phyloP scores from a whole-genome alignment of 2,113 vertebrate species.

The Lynx canadensis region DNA sequence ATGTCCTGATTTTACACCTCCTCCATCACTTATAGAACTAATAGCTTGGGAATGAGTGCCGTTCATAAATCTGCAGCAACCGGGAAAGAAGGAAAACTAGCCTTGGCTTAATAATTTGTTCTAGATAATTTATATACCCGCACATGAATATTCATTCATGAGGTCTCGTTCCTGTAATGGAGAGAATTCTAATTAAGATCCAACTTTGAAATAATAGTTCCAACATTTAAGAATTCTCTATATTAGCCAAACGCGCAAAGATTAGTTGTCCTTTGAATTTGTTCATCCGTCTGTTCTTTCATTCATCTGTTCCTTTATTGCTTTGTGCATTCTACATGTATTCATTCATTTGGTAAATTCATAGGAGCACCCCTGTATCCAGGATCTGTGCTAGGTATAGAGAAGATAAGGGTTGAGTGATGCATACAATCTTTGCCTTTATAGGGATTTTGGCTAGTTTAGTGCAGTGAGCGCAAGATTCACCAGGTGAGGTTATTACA shows the following conservation, averaged over 20 bases:
- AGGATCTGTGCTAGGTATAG: not conserved
- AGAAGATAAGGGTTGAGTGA: not conserved
- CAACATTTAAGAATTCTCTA: not conserved
- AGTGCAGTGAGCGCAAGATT: not conserved
- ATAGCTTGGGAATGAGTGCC: not conserved
- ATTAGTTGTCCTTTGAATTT: not conserved
- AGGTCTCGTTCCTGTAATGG: not conserved
- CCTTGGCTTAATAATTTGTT: not conserved
- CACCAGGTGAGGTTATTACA: not conserved
- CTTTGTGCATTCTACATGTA: not conserved
- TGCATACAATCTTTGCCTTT: not conserved
- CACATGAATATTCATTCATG: not conserved
- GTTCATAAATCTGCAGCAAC: not conserved
- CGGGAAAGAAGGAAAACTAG: not conserved
- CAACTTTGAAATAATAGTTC: not conserved
- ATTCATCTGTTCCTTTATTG: not conserved
- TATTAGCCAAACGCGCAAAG: not conserved
- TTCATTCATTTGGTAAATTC: not conserved
- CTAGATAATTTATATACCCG: not conserved
- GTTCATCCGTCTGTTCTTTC: not conserved
- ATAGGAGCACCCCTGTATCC: not conserved
- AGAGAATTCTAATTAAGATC: conserved; percentile 38
- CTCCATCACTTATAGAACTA: not conserved
- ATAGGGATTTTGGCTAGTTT: not conserved
- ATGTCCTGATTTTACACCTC: not conserved